Evolutionary conservation across 2,888 invertebrate species (phyloP).

Genomic region (Synergus itoensis): DNA sequence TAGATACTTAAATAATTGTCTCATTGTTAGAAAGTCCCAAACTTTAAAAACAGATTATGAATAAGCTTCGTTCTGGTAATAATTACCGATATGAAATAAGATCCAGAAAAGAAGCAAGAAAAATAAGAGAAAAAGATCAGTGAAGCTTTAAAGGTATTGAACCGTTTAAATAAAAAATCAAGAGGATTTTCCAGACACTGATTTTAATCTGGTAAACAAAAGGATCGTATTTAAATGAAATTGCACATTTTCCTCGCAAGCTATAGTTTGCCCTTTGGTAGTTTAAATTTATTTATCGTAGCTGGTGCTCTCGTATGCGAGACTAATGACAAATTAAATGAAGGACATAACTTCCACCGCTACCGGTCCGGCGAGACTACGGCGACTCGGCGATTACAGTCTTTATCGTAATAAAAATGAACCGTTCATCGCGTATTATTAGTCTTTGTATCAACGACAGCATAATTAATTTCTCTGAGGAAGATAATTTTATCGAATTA

Average conservation of each 20-base stretch:
- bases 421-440: conserved; percentile 26
- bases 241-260: neutral
- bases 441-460: conserved; percentile 35
- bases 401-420: conserved; percentile 37
- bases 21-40: no score
- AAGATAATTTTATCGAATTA: conserved; percentile 35
- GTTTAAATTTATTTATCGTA: neutral
- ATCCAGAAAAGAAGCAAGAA: no score
- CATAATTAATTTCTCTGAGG: conserved; percentile 15
- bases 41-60: no score
- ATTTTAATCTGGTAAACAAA: neutral
- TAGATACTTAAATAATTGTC: neutral
- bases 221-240: neutral
- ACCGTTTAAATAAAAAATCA: neutral
- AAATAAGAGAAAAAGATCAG: no score
- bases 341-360: conserved; percentile 29
- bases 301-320: conserved; percentile 17
- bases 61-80: no score
- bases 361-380: conserved; percentile 32
- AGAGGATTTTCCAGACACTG: neutral
- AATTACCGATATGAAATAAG: no score
- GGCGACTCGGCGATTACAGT: neutral
- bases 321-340: conserved; percentile 28
- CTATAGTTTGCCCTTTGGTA: neutral
- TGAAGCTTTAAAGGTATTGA: neutral